A percentile compares a stretch with the other conserved stretches of the same genome.
Conservation (phyloP, 2,113 vertebrate species). For the Lasiurus cinereus region DNA sequence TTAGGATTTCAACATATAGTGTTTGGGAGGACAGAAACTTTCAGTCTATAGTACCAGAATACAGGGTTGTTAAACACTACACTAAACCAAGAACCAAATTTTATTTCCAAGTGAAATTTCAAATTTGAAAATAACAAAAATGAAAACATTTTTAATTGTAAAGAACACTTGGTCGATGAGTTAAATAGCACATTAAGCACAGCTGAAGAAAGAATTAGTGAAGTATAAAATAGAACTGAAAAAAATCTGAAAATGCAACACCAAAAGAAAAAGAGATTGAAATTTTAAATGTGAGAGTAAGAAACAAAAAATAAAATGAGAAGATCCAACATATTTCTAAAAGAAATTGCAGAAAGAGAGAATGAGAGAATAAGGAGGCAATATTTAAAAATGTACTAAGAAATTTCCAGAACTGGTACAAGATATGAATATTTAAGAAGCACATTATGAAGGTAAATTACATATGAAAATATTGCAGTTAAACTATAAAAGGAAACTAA, state of each 20-base stretch:
- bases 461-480: not conserved
- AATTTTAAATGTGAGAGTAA: not conserved
- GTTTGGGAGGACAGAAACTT: not conserved
- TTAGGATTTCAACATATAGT: not conserved
- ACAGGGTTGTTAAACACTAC: not conserved
- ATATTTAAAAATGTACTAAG: conserved; percentile 17
- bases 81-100: not conserved
- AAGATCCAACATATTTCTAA: not conserved
- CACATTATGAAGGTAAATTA: not conserved
- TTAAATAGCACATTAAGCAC: not conserved
- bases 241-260: not conserved
- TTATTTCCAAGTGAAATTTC: conserved; percentile 16
- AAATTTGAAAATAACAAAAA: conserved; percentile 1
- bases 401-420: conserved; percentile 10
- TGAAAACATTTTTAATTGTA: not conserved
- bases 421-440: not conserved
- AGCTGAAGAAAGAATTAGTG: not conserved
- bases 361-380: not conserved
- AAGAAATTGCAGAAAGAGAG: not conserved
- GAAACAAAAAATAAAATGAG: conserved; percentile 23
- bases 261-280: not conserved
- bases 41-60: not conserved
- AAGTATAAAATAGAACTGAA: not conserved
- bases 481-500: not conserved
- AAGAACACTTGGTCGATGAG: not conserved